A percentile compares a stretch with the other conserved stretches of the same genome.
These are phyloP conservation scores for Platorchestia sp. DNA, from an alignment of 1,140 invertebrate species.

Conservation along the genomic window DNA sequence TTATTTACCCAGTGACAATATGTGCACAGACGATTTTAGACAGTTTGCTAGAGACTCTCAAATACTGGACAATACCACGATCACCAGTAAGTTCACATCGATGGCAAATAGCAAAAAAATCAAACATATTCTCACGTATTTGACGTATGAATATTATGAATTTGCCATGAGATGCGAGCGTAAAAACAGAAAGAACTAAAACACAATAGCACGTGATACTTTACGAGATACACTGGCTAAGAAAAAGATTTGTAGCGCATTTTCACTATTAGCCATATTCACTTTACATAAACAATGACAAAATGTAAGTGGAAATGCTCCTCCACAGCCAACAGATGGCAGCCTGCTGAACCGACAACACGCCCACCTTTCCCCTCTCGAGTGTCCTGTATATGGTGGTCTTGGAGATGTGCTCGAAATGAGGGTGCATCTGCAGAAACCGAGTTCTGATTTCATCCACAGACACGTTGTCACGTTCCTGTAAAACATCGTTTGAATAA, in stretches of 20 bases:
- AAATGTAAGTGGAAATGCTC: background rate
- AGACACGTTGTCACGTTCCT: slow-evolving; percentile 65
- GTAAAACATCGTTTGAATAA: background rate
- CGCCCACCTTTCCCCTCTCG: slow-evolving; percentile 65
- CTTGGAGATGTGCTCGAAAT: slow-evolving; percentile 66
- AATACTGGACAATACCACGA: too few relatives aligned
- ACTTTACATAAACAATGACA: too few relatives aligned
- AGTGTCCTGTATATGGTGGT: slow-evolving; percentile 66
- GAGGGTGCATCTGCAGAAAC: slow-evolving; percentile 63
- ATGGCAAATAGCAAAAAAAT: too few relatives aligned
- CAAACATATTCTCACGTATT: too few relatives aligned
- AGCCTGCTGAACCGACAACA: background rate
- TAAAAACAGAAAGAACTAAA: background rate
- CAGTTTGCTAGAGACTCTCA: too few relatives aligned
- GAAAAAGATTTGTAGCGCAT: too few relatives aligned
- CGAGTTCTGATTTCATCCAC: slow-evolving; percentile 65
- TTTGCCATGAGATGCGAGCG: background rate
- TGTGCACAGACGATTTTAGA: too few relatives aligned
- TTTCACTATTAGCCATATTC: too few relatives aligned
- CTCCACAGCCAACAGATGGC: background rate
- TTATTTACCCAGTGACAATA: too few relatives aligned
- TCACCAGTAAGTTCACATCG: too few relatives aligned
- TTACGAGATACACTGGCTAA: too few relatives aligned
- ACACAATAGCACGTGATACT: background rate
- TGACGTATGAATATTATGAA: background rate